A percentile compares a stretch with the other conserved stretches of the same genome.
Conservation (phyloP, 2,888 invertebrate species). For the Clusia tigrina region DNA sequence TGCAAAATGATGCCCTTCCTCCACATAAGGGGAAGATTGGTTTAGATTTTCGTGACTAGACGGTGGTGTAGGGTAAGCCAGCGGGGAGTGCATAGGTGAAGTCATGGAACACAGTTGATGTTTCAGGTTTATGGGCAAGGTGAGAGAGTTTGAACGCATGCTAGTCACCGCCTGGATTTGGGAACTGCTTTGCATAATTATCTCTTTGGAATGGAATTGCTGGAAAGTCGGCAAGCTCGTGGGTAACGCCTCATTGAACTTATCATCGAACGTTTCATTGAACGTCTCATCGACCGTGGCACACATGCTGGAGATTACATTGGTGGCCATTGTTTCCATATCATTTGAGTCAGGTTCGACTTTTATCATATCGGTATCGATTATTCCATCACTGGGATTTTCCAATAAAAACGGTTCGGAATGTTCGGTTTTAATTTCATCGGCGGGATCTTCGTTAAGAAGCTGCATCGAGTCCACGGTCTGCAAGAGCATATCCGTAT, state of each 20-base stretch:
- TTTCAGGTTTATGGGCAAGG: constrained; percentile 46
- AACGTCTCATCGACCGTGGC: constrained; percentile 24
- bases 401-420: constrained; percentile 51
- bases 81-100: constrained; percentile 73
- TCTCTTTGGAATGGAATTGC: constrained; percentile 75
- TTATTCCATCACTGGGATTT: constrained; percentile 32
- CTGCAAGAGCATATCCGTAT: constrained; percentile 73
- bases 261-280: constrained; percentile 25
- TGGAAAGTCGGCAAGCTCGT: constrained; percentile 83
- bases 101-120: constrained; percentile 63
- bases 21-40: constrained; percentile 63
- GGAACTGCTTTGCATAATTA: constrained; percentile 62
- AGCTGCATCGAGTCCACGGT: constrained; percentile 72
- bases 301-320: constrained; percentile 24
- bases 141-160: constrained; percentile 62
- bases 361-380: constrained; percentile 43
- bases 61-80: constrained; percentile 87
- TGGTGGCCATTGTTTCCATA: constrained; percentile 4
- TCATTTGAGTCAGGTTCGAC: constrained; percentile 39
- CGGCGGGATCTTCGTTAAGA: constrained; percentile 70
- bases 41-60: constrained; percentile 81
- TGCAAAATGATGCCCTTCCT: constrained; percentile 59
- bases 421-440: constrained; percentile 49
- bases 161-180: constrained; percentile 56
- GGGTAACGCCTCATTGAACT: constrained; percentile 76